These are phyloP conservation scores for Cephus sareptanus DNA, from an alignment of 2,888 invertebrate species.

Conservation along the genomic window DNA sequence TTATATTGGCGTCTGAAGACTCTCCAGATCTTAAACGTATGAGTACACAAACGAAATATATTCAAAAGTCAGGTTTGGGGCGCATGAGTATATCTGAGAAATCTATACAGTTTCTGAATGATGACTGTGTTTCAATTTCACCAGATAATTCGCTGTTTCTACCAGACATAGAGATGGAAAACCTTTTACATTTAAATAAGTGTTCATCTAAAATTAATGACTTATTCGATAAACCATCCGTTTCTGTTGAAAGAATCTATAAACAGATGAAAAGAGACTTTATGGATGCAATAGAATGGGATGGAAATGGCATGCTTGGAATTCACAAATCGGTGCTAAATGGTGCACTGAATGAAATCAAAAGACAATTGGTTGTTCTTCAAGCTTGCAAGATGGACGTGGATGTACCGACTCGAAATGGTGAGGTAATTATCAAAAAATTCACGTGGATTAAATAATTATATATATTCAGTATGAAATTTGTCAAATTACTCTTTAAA, in stretches of 20 bases:
- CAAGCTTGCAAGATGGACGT: constrained; percentile 36
- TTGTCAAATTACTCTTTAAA: neutral
- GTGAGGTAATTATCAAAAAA: constrained; percentile 36
- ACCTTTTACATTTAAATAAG: neutral
- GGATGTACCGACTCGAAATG: constrained; percentile 42
- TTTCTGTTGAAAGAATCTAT: constrained; percentile 16
- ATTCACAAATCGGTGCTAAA: constrained; percentile 53
- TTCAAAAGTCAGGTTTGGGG: neutral
- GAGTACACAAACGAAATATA: neutral
- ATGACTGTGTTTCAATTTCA: neutral
- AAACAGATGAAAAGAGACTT: constrained; percentile 46
- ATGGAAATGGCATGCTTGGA: constrained; percentile 47
- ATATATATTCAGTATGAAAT: neutral
- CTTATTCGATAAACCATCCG: constrained; percentile 16
- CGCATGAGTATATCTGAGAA: neutral
- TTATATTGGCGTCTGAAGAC: constrained; percentile 32
- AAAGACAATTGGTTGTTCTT: constrained; percentile 46
- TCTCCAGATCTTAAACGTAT: neutral
- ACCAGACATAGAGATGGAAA: neutral
- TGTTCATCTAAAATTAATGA: constrained; percentile 9
- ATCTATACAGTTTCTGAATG: neutral
- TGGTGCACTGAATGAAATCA: constrained; percentile 33
- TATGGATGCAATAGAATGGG: constrained; percentile 30
- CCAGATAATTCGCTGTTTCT: neutral
- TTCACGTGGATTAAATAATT: neutral